Percentiles rank a stretch among this genome's conserved stretches.
Evolutionary conservation across 2,888 invertebrate genomes (phyloP).

Genomic region (Tuta absoluta): DNA sequence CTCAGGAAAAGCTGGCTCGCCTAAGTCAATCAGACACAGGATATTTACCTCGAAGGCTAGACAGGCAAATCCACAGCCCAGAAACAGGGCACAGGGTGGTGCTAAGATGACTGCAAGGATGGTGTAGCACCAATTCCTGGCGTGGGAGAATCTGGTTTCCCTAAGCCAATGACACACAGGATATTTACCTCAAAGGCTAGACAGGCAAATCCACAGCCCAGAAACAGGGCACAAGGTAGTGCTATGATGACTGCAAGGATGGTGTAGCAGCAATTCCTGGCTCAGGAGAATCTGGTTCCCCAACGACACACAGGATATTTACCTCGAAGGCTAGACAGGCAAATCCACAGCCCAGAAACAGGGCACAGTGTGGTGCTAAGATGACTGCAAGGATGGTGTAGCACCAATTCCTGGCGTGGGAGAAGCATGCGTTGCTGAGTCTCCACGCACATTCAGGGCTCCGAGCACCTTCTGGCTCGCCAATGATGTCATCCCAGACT

Average conservation of each 20-base stretch:
- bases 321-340: constrained; percentile 87
- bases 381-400: constrained; percentile 85
- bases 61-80: constrained; percentile 86
- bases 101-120: constrained; percentile 84
- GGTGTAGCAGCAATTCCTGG: constrained; percentile 80
- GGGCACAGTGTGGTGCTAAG: constrained; percentile 85
- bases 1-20: constrained; percentile 59
- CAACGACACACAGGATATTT: constrained; percentile 18
- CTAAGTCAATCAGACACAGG: neutral
- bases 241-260: constrained; percentile 84
- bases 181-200: constrained; percentile 84
- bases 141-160: constrained; percentile 83
- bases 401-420: constrained; percentile 84
- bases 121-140: constrained; percentile 86
- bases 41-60: constrained; percentile 84
- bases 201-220: constrained; percentile 86
- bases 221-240: constrained; percentile 82
- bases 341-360: constrained; percentile 84
- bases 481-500: constrained; percentile 86
- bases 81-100: constrained; percentile 84
- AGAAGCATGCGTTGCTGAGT: constrained; percentile 84
- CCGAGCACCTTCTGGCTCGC: constrained; percentile 85
- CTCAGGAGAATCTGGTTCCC: constrained; percentile 79
- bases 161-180: constrained; percentile 66
- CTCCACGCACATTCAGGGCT: constrained; percentile 87